Evolutionary conservation across 2,797 vertebrate species (phyloP), one percentile per base, ranked within the genome.

Genomic region (Myotis planiceps): DNA sequence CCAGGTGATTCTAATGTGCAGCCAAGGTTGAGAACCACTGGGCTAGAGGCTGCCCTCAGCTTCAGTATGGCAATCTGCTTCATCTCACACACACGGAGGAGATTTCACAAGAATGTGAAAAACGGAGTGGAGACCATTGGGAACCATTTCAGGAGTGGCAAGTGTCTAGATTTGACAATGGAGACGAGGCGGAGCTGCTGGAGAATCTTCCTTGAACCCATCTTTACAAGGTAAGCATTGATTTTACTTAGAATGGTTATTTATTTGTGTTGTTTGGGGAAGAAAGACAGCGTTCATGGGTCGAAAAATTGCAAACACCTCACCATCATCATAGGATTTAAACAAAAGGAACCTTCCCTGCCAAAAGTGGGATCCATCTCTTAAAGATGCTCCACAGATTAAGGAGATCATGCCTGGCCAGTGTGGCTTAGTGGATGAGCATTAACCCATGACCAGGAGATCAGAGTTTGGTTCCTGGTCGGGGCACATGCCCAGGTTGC

Each of bases 231-330:
- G 14, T 68, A 14, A 51, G 13, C 21, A 19, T 63, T 39, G 6
- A 72, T 74, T 94, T 88, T 60, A 90, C 75, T 83, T 86, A 47
- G 18, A 95, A 89, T 92, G 2, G 45, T 72, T 85, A 42, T 75
- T 95, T 92, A 58, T 82, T 66, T 82, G 68, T n/a, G 34, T 72
- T 29, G 29, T 72, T 97, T 85, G 32, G 34, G 21, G 15, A 39
- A 60, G 29, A 18, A 76, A 93, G 53, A 51, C 49, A 65, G 13
- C 78, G 37, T 49, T 74, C 47, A n/a, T 3, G 32, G 15, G 16
- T 34, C 58, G 16, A 29, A 58, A 85, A 74, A 29, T 13, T 49
- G 27, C 53, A 72, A 13, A 45, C 37, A n/a, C 29, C 19, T 39
- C 39, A 79, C 21, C n/a, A 89, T 34, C 18, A 55, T 69, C 6